These are phyloP conservation scores for Pampusana beccarii DNA, from an alignment of 2,113 vertebrate genomes.

Conservation along the genomic window DNA sequence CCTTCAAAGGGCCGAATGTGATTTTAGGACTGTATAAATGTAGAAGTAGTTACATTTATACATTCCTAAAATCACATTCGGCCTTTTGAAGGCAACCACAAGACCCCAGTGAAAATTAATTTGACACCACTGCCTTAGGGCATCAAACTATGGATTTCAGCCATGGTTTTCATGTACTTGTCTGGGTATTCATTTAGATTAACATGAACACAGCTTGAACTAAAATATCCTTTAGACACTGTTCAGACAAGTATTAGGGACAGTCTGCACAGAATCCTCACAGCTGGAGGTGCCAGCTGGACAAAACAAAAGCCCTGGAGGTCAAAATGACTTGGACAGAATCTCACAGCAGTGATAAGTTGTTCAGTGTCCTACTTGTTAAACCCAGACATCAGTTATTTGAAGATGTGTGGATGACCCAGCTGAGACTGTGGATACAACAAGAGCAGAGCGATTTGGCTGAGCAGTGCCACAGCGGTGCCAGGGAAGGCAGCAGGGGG, in stretches of 20 bases:
- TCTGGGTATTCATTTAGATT: background rate
- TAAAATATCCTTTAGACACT: background rate
- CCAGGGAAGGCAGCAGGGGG: background rate
- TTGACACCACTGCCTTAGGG: background rate
- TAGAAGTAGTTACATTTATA: too few species aligned
- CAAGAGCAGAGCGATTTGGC: background rate
- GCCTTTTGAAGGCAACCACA: too few species aligned
- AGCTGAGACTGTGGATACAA: background rate
- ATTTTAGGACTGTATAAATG: too few species aligned
- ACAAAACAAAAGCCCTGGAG: background rate
- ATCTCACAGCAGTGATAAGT: rapidly evolving
- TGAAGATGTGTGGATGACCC: background rate
- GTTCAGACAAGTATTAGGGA: background rate
- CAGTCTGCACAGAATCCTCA: background rate
- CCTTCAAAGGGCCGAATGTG: too few species aligned
- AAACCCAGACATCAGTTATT: background rate
- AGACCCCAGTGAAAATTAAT: too few species aligned
- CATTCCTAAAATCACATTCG: too few species aligned
- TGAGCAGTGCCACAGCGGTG: background rate
- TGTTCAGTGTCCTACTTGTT: rapidly evolving
- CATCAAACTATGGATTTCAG: background rate
- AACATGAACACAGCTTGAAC: background rate
- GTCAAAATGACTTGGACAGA: background rate
- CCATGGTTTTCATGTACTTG: background rate
- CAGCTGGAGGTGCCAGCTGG: background rate